A percentile compares a stretch with the other conserved stretches of the same genome.
These are phyloP conservation scores for Micromussa lordhowensis DNA, from an alignment of 92 coral and sea anemone genomes.

Conservation along the genomic window DNA sequence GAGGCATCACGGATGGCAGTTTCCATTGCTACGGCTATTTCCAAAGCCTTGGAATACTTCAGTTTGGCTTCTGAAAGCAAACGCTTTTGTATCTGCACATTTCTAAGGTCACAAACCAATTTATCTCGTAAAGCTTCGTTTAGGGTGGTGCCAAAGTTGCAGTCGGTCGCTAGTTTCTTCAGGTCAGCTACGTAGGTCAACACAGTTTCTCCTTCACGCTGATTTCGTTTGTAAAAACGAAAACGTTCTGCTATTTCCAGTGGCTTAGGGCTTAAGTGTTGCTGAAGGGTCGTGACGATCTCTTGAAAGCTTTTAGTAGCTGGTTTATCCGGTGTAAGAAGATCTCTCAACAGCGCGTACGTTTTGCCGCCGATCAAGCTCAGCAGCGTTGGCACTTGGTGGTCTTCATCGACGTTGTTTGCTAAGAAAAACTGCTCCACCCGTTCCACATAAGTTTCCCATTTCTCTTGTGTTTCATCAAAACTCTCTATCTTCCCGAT, in stretches of 20 bases:
- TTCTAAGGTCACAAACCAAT: background rate
- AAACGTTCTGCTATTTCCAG: too few species aligned
- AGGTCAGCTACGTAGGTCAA: background rate
- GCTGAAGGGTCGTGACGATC: too few species aligned
- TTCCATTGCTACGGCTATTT: background rate
- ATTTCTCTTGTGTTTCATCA: too few species aligned
- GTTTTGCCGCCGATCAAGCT: background rate
- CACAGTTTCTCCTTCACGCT: background rate
- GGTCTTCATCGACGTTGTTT: background rate
- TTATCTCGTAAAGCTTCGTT: background rate
- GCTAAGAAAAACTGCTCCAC: too few species aligned
- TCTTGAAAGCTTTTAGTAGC: too few species aligned
- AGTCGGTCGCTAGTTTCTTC: background rate
- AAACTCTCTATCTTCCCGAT: too few species aligned
- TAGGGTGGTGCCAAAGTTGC: background rate
- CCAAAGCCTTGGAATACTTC: constrained; percentile 10
- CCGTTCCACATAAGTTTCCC: too few species aligned
- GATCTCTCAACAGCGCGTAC: background rate
- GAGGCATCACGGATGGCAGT: background rate
- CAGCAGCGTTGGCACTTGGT: background rate
- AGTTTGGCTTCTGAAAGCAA: background rate
- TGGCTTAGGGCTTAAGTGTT: too few species aligned
- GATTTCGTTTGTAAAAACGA: background rate
- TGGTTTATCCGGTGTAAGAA: background rate
- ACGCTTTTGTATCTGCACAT: constrained; percentile 12